phyloP scores from a whole-genome alignment of 2,113 vertebrate genomes.

The Probosciger aterrimus region DNA sequence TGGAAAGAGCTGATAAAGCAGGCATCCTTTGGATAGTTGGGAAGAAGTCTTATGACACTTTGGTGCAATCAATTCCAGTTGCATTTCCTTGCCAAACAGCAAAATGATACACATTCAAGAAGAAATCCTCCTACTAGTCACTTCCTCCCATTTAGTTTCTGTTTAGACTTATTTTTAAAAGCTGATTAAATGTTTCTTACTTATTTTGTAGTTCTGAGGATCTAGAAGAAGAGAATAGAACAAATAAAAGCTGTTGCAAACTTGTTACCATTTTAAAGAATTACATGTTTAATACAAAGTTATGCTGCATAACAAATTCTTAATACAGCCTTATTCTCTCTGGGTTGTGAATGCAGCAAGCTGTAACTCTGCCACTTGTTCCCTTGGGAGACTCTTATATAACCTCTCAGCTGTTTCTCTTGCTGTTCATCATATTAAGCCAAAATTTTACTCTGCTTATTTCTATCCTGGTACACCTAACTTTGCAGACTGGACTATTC shows the following conservation, averaged over 20 bases:
- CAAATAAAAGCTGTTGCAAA: background rate
- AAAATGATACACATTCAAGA: background rate
- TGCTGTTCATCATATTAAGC: background rate
- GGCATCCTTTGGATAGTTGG: background rate
- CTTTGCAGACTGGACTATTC: background rate
- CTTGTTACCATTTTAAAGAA: background rate
- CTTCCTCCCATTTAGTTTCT: background rate
- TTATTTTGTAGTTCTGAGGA: background rate
- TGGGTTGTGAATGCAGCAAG: background rate
- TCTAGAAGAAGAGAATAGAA: background rate
- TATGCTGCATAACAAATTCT: background rate
- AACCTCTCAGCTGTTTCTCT: slow-evolving; percentile 44
- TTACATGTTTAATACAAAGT: background rate
- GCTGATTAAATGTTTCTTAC: background rate
- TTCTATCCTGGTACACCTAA: background rate
- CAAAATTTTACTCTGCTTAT: background rate
- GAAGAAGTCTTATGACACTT: background rate
- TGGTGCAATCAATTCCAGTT: background rate
- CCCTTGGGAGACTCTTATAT: background rate
- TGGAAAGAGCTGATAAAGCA: background rate
- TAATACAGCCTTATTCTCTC: background rate
- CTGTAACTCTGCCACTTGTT: background rate
- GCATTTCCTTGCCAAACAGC: background rate
- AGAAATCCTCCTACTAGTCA: background rate
- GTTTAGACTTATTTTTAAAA: background rate